Percentiles rank a stretch among this genome's conserved stretches.
phyloP scores from a whole-genome alignment of 2,888 invertebrate genomes.

The Phytoseiulus persimilis region DNA sequence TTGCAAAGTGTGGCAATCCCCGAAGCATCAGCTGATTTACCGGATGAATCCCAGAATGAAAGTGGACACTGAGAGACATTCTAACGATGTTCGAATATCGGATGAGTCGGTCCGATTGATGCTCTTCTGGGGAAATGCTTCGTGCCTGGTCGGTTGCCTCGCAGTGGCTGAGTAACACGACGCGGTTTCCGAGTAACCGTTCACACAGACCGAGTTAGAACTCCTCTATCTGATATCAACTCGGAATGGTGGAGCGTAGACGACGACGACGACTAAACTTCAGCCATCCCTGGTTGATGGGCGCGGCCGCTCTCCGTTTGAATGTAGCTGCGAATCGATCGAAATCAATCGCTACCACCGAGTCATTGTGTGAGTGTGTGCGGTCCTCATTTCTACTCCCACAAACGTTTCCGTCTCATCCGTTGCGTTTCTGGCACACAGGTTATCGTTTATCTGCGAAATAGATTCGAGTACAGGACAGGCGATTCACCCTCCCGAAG shows the following conservation, averaged over 20 bases:
- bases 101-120: neutral
- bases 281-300: neutral
- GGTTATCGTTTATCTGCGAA: neutral
- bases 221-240: neutral
- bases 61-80: neutral
- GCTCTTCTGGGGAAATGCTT: neutral
- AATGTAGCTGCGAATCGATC: neutral
- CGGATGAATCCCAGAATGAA: neutral
- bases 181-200: neutral
- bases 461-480: neutral
- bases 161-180: neutral
- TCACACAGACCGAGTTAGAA: neutral
- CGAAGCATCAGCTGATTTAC: neutral
- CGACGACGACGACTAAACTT: neutral
- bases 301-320: neutral
- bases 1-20: neutral
- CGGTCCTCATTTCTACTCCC: neutral
- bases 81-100: neutral
- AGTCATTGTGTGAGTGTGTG: neutral
- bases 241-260: neutral
- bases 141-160: neutral
- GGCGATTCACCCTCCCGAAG: neutral
- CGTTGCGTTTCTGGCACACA: neutral
- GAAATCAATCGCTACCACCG: neutral
- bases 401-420: neutral